Percentiles rank a stretch among this genome's conserved stretches.
phyloP scores from a whole-genome alignment of 2,113 vertebrate genomes.

The Platysternon megacephalum region DNA sequence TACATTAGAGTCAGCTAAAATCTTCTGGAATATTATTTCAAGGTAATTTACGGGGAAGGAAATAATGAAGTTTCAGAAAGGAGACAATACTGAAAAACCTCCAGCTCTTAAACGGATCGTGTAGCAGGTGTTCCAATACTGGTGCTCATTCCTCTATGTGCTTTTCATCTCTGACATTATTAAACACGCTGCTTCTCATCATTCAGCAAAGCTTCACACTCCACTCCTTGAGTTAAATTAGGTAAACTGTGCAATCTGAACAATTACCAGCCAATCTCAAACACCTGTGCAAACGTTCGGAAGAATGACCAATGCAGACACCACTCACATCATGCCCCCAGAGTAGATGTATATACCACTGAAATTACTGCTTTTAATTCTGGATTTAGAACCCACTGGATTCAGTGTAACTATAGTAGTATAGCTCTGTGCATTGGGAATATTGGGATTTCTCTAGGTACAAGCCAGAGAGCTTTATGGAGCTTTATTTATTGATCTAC shows the following conservation, averaged over 20 bases:
- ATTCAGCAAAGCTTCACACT: neutral
- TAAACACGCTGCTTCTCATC: neutral
- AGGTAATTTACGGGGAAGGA: conserved; percentile 32
- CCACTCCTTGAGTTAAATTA: neutral
- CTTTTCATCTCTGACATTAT: neutral
- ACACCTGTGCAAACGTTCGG: neutral
- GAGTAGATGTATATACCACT: conserved; percentile 17
- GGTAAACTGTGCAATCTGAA: neutral
- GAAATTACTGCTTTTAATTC: conserved; percentile 30
- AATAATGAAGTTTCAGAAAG: neutral
- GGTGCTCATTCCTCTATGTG: neutral
- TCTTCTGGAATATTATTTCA: conserved; percentile 2
- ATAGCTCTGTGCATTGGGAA: conserved; percentile 31
- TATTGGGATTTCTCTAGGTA: conserved; percentile 39
- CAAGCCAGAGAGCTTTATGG: conserved; percentile 28
- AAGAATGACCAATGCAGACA: neutral
- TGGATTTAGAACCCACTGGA: conserved; percentile 1
- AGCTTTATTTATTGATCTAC: conserved; percentile 55
- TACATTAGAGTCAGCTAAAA: conserved; percentile 24
- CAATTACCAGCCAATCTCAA: neutral
- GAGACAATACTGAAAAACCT: conserved; percentile 6
- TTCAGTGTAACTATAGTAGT: neutral
- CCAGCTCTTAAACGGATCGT: neutral
- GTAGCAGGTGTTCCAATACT: neutral
- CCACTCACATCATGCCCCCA: neutral